Percentiles rank a stretch among this genome's conserved stretches.
phyloP scores from a whole-genome alignment of 2,113 vertebrate species.

The Oreochromis spilurus region DNA sequence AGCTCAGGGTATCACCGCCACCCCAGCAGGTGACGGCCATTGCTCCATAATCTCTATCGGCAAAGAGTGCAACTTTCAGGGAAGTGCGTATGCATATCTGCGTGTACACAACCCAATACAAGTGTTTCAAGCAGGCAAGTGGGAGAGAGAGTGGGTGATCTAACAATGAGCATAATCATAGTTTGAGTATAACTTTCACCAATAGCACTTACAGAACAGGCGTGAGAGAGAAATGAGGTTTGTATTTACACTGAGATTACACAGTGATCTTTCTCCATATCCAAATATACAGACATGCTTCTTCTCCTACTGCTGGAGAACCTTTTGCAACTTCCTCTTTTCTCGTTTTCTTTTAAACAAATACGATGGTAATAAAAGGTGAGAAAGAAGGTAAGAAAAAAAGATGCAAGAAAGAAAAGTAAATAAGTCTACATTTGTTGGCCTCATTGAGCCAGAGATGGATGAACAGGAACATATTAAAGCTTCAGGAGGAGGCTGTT shows the following conservation, averaged over 20 bases:
- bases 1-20: conserved; percentile 47
- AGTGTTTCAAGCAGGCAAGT: conserved; percentile 16
- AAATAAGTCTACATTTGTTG: background rate
- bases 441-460: background rate
- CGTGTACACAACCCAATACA: background rate
- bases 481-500: background rate
- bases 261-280: background rate
- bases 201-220: background rate
- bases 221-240: background rate
- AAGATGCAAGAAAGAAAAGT: background rate
- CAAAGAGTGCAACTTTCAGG: conserved; percentile 26
- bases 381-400: background rate
- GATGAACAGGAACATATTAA: background rate
- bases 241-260: background rate
- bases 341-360: background rate
- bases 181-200: background rate
- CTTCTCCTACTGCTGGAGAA: background rate
- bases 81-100: background rate
- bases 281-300: background rate
- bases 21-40: conserved; percentile 52
- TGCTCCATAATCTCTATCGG: conserved; percentile 41
- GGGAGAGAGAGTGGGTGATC: conserved; percentile 4
- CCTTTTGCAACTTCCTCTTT: background rate
- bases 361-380: background rate
- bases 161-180: conserved; percentile 14